phyloP scores from a whole-genome alignment of 2,888 invertebrate genomes.

The Anaspis maculata region DNA sequence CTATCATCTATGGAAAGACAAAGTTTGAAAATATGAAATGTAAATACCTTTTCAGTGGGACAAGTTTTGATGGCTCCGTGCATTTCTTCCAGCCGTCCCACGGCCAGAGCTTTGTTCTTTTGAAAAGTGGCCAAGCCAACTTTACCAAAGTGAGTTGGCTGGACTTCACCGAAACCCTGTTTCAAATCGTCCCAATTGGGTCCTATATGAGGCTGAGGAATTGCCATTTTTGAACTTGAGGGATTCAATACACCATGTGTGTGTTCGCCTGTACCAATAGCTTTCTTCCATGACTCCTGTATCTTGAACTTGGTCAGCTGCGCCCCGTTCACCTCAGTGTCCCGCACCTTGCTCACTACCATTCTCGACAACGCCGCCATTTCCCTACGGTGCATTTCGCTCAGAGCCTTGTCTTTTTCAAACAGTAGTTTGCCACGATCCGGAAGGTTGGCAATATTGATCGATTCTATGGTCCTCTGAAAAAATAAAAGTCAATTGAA shows the following conservation, averaged over 20 bases:
- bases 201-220: too few species aligned
- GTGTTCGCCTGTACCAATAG: too few species aligned
- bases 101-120: conserved; percentile 58
- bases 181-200: conserved; percentile 48
- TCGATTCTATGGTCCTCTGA: conserved; percentile 21
- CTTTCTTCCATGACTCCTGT: too few species aligned
- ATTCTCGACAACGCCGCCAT: conserved; percentile 46
- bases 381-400: conserved; percentile 43
- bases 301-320: too few species aligned
- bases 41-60: conserved; percentile 57
- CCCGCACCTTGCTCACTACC: conserved; percentile 33
- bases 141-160: conserved; percentile 51
- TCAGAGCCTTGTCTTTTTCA: conserved; percentile 43
- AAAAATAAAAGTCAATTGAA: too few species aligned
- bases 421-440: conserved; percentile 56
- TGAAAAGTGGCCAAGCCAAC: conserved; percentile 61
- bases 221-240: too few species aligned
- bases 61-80: conserved; percentile 62
- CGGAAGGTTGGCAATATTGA: conserved; percentile 44
- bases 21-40: too few species aligned
- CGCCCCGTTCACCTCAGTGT: too few species aligned
- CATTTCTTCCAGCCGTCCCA: conserved; percentile 62
- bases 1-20: too few species aligned
- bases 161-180: conserved; percentile 46
- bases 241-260: too few species aligned